Percentiles rank a stretch among this genome's conserved stretches.
Conservation (phyloP, 2,797 vertebrate species). For the Loris lydekkerianus region DNA sequence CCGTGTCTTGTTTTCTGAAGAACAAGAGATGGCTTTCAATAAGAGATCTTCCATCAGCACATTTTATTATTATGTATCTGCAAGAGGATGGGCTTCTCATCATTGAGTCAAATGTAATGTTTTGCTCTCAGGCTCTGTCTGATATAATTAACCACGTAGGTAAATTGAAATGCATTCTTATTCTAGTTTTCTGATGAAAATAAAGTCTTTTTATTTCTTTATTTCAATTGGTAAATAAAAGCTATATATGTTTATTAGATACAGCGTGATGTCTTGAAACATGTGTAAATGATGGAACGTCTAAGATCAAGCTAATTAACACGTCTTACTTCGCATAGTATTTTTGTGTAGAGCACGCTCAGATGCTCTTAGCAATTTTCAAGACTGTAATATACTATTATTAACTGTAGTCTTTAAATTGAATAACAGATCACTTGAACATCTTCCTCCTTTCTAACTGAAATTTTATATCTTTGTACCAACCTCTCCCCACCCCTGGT, state of each 20-base stretch:
- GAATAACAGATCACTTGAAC: neutral
- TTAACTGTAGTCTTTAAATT: neutral
- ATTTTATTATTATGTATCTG: conserved; percentile 39
- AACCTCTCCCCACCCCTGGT: neutral
- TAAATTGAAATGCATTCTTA: conserved; percentile 41
- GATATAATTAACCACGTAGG: neutral
- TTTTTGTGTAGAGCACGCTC: neutral
- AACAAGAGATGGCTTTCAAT: conserved; percentile 29
- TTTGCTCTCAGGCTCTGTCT: neutral
- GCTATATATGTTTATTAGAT: neutral
- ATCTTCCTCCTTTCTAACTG: neutral
- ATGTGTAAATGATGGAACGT: neutral
- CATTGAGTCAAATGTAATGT: conserved; percentile 34
- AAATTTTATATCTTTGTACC: neutral
- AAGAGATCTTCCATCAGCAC: neutral
- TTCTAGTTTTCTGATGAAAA: conserved; percentile 60
- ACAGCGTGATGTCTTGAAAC: neutral
- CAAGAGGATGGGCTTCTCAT: conserved; percentile 17
- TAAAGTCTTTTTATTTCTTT: neutral
- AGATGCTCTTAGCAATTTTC: neutral
- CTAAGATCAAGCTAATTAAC: neutral
- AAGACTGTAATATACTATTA: neutral
- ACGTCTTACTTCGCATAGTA: neutral
- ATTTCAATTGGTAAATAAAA: neutral
- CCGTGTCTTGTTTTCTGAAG: conserved; percentile 1